Conservation (phyloP, 2,113 vertebrate genomes). For the Acanthisitta chloris region DNA sequence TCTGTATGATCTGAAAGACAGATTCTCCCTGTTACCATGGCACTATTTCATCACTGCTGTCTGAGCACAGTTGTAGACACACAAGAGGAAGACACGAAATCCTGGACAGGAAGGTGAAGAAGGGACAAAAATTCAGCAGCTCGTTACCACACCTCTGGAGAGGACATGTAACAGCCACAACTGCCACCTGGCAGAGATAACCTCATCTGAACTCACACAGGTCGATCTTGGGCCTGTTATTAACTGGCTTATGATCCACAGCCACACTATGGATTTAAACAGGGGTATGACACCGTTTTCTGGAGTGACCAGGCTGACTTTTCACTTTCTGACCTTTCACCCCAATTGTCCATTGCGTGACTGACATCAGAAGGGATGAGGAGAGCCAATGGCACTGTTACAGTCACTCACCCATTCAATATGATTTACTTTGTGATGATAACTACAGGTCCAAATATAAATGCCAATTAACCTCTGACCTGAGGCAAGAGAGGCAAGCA, state of each 20-base stretch:
- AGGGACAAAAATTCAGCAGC: conserved; percentile 9
- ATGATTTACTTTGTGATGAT: neutral
- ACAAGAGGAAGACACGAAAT: neutral
- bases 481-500: neutral
- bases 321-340: neutral
- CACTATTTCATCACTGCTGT: neutral
- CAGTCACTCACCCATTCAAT: neutral
- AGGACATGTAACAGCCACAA: neutral
- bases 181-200: neutral
- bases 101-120: conserved; percentile 2
- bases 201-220: neutral
- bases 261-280: neutral
- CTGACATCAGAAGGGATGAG: neutral
- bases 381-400: neutral
- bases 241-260: neutral
- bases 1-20: neutral
- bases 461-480: neutral
- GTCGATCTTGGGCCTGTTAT: neutral
- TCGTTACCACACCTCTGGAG: neutral
- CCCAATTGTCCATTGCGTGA: neutral
- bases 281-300: neutral
- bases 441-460: neutral
- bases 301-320: neutral
- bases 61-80: neutral
- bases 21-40: conserved; percentile 52